These are phyloP conservation scores for Alloplasta piceator DNA, from an alignment of 2,888 invertebrate genomes.

Conservation along the genomic window DNA sequence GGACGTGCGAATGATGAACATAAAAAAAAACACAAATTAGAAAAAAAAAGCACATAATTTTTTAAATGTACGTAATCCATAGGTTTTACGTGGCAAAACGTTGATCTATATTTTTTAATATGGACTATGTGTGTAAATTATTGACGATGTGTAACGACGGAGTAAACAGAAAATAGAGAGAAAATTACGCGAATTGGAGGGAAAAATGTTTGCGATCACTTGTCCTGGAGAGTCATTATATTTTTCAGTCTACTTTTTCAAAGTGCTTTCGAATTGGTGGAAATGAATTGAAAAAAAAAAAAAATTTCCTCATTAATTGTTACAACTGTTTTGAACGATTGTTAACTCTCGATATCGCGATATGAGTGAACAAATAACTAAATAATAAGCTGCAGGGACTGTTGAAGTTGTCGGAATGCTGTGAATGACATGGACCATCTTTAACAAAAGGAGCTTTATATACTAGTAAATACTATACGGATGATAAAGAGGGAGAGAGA, in stretches of 20 bases:
- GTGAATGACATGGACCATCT: constrained; percentile 79
- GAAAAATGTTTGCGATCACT: constrained; percentile 21
- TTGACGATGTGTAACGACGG: constrained; percentile 65
- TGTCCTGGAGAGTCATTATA: constrained; percentile 56
- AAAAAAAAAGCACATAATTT: constrained; percentile 39
- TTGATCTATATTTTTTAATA: constrained; percentile 81
- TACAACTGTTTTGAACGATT: not conserved
- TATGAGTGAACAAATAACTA: constrained; percentile 37
- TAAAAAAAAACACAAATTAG: constrained; percentile 19
- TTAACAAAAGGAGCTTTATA: constrained; percentile 68
- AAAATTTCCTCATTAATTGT: not conserved
- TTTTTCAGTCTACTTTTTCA: constrained; percentile 65
- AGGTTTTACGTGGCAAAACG: constrained; percentile 73
- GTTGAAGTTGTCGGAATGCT: constrained; percentile 76
- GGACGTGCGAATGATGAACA: constrained; percentile 29
- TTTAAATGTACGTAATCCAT: constrained; percentile 60
- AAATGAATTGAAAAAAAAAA: not conserved
- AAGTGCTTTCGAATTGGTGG: not conserved
- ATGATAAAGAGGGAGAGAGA: constrained; percentile 41
- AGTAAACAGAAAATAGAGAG: constrained; percentile 5
- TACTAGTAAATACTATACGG: constrained; percentile 51
- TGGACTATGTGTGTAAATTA: constrained; percentile 71
- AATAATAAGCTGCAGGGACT: constrained; percentile 72
- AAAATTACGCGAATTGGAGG: not conserved
- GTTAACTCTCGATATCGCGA: not conserved